Evolutionary conservation across 1,140 invertebrate species (phyloP).

Genomic region (Stratiolaelaps scimitus): DNA sequence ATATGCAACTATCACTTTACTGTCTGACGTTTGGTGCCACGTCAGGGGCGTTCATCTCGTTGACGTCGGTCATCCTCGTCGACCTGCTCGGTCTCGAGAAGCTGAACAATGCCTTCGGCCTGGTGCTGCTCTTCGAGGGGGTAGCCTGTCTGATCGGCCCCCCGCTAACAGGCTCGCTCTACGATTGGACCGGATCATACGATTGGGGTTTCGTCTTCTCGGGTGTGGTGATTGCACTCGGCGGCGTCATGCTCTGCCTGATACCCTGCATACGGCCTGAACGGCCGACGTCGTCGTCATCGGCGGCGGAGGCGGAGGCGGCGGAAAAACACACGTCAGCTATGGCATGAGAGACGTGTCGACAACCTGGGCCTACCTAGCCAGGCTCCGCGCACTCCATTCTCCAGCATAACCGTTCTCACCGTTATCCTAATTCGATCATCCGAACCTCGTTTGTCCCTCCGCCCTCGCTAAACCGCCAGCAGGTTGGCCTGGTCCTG

Average conservation of each 20-base stretch:
- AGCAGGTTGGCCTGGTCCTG: no score
- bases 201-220: conserved; percentile 25
- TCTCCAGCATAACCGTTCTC: no score
- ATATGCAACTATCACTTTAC: conserved; percentile 58
- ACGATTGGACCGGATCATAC: conserved; percentile 10
- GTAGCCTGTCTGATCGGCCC: conserved; percentile 42
- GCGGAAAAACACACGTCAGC: no score
- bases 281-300: no score
- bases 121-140: conserved; percentile 44
- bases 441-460: no score
- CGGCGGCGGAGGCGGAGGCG: no score
- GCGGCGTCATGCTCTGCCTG: conserved; percentile 4
- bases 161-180: conserved; percentile 39
- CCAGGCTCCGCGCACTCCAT: no score
- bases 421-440: no score
- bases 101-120: conserved; percentile 44
- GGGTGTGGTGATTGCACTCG: conserved; percentile 11
- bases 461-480: no score
- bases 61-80: conserved; percentile 42
- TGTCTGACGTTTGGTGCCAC: conserved; percentile 69
- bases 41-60: conserved; percentile 48
- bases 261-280: background rate
- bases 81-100: conserved; percentile 40
- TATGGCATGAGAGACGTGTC: no score
- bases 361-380: no score